Evolutionary conservation across 2,113 vertebrate species (phyloP).

Genomic region (Centropristis striata): DNA sequence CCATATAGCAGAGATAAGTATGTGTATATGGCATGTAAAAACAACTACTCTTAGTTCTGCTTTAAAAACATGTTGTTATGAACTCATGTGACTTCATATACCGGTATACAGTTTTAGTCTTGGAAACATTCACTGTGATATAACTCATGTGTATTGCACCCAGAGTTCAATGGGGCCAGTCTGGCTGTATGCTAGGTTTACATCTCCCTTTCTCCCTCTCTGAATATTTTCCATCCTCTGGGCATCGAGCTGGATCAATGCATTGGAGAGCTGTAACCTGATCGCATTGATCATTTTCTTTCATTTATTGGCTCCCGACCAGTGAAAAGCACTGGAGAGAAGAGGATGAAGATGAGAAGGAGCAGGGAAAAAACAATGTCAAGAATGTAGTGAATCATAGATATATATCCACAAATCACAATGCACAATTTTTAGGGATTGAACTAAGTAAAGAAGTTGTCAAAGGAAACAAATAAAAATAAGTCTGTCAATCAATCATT

Average conservation of each 20-base stretch:
- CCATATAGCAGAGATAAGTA: neutral
- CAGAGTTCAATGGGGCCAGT: slow-evolving; percentile 44
- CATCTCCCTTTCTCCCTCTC: slow-evolving; percentile 13
- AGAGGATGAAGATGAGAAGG: neutral
- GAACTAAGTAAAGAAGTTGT: neutral
- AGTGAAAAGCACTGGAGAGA: slow-evolving; percentile 20
- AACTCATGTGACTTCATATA: neutral
- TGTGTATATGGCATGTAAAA: neutral
- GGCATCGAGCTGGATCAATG: slow-evolving; percentile 57
- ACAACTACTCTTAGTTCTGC: neutral
- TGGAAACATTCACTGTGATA: slow-evolving; percentile 8
- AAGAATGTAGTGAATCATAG: neutral
- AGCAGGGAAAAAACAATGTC: slow-evolving; percentile 1
- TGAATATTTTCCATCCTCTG: slow-evolving; percentile 49
- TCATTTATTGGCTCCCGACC: slow-evolving; percentile 30
- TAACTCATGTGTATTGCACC: neutral
- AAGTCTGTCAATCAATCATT: neutral
- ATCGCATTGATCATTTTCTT: slow-evolving; percentile 61
- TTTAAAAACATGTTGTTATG: slow-evolving; percentile 22
- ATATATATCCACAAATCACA: neutral
- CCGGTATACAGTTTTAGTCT: neutral
- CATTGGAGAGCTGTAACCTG: slow-evolving; percentile 70
- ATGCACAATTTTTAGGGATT: neutral
- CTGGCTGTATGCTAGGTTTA: slow-evolving; percentile 54
- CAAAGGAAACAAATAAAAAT: neutral